phyloP scores from a whole-genome alignment of 2,797 vertebrate genomes.

The Pseudochromis fuscus region DNA sequence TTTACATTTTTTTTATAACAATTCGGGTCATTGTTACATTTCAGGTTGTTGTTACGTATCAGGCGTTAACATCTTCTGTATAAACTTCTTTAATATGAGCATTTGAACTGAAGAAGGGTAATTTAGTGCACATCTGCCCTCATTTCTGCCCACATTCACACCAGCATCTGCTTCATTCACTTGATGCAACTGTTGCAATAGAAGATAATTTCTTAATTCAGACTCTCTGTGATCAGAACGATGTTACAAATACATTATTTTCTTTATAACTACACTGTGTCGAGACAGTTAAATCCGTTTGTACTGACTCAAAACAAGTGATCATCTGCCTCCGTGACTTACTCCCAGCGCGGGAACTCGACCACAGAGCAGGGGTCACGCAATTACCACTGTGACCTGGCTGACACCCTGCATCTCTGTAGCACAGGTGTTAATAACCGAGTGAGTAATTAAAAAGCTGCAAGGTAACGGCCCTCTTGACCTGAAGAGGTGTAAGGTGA shows the following conservation, averaged over 20 bases:
- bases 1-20: too few species aligned
- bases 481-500: conserved; percentile 33
- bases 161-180: not conserved
- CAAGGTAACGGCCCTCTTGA: conserved; percentile 35
- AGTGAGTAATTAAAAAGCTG: conserved; percentile 71
- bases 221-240: too few species aligned
- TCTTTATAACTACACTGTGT: conserved; percentile 9
- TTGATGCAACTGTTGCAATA: too few species aligned
- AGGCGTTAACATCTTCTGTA: too few species aligned
- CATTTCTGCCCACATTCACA: not conserved
- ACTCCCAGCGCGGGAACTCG: conserved; percentile 42
- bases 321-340: conserved; percentile 12
- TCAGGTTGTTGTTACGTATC: too few species aligned
- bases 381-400: conserved; percentile 46
- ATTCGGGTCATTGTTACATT: too few species aligned
- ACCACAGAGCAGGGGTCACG: conserved; percentile 46
- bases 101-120: too few species aligned
- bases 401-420: conserved; percentile 53
- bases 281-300: not conserved
- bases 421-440: conserved; percentile 59
- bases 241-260: too few species aligned
- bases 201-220: too few species aligned
- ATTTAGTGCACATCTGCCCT: too few species aligned
- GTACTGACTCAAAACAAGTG: conserved; percentile 7
- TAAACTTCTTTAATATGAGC: too few species aligned